A percentile compares a stretch with the other conserved stretches of the same genome.
These are phyloP conservation scores for Cynoglossus semilaevis DNA, from an alignment of 2,113 vertebrate species.

Conservation along the genomic window DNA sequence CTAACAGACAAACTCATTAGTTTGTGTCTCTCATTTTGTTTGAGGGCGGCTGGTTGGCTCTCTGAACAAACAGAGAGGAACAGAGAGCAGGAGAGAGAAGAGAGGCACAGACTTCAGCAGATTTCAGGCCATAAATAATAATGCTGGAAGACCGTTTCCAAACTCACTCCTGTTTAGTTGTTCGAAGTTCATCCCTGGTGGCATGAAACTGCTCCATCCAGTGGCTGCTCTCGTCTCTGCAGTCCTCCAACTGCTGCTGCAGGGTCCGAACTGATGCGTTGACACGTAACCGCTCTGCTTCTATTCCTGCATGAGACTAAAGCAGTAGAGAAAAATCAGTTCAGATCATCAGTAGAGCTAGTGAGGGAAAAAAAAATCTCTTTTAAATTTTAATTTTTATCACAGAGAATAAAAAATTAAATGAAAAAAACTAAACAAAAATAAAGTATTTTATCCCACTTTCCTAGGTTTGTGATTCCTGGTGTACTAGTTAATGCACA, in stretches of 20 bases:
- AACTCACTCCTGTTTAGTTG: slow-evolving; percentile 86
- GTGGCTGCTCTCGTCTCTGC: slow-evolving; percentile 85
- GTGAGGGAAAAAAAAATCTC: too few species aligned
- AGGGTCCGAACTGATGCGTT: slow-evolving; percentile 80
- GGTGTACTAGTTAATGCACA: too few species aligned
- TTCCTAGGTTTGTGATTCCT: too few species aligned
- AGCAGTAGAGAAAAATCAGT: not conserved
- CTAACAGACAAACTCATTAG: slow-evolving; percentile 43
- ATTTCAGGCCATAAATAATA: not conserved
- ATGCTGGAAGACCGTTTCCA: not conserved
- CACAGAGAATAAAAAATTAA: too few species aligned
- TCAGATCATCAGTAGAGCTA: too few species aligned
- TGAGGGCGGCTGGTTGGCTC: slow-evolving; percentile 43
- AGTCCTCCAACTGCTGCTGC: slow-evolving; percentile 89
- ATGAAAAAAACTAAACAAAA: too few species aligned
- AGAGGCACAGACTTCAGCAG: slow-evolving; percentile 46
- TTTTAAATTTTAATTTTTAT: too few species aligned
- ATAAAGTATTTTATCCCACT: too few species aligned
- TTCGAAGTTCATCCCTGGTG: slow-evolving; percentile 85
- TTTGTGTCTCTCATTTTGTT: slow-evolving; percentile 62
- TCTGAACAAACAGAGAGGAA: slow-evolving; percentile 51
- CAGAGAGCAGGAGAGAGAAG: slow-evolving; percentile 18
- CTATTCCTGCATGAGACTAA: slow-evolving; percentile 84
- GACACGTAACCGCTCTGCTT: slow-evolving; percentile 85
- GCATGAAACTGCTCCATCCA: slow-evolving; percentile 92